Base-by-base conservation (phyloP, 2,888 invertebrate genomes). In the Caenorhabditis sp. region DNA sequence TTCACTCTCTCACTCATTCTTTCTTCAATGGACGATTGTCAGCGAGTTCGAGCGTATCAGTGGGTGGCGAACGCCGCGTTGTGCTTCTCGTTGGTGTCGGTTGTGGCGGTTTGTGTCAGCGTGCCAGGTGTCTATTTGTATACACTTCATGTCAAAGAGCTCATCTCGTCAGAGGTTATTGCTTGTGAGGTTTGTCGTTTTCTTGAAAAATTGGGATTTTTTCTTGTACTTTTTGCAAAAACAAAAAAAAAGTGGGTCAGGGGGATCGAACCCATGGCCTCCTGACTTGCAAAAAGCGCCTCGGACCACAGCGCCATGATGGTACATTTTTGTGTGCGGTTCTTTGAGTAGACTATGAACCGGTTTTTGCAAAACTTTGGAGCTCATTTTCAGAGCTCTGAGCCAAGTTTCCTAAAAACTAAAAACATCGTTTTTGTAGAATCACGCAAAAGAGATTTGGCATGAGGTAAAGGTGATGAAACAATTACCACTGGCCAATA, bases 1-100 rank as follows among this genome's bases (percentile, higher is more conserved):
- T 10, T 31, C 49, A 49, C 49, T 19, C 17, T 8, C 49, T 19
- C 17, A 49, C n/a, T 19, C 49, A 51, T n/a, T n/a, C n/a, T n/a
- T n/a, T n/a, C n/a, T n/a, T n/a, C n/a, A n/a, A 71, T 72, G 72
- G 67, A 67, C 17, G 64, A 68, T 53, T 66, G 71, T 67, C 71
- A 64, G 23, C 74, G 69, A 51, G 53, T 63, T 10, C 53, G 65
- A n/a, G 74, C 74, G 58, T 74, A 74, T 55, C 69, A 69, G 61
- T 74, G 69, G 74, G 69, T 66, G 8, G 64, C 74, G 53, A 69
- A 74, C 31, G 63, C 66, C 17, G 66, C 74, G 10, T 66, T 74
- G 61, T 66, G 65, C 49, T 74, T 74, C 49, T 65, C 74, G 10
- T 65, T 74, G 17, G 74, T 74, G 1, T 64, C 74, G 12, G 66